Percentiles rank a stretch among this genome's conserved stretches.
Conservation (phyloP, 1,140 invertebrate genomes). For the Melipona quadrifasciata region DNA sequence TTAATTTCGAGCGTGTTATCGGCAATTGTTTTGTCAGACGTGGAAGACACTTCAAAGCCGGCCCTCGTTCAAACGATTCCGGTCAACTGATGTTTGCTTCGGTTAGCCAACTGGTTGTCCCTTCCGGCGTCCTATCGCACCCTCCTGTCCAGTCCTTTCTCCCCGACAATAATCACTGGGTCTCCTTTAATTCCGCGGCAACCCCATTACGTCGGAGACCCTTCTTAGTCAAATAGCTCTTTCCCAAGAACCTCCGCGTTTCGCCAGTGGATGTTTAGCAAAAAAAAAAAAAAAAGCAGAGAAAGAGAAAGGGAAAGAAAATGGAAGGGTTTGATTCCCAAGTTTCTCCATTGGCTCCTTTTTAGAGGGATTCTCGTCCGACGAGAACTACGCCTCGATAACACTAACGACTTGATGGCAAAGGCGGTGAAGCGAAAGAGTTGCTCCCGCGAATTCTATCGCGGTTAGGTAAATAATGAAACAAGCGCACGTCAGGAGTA, state of each 20-base stretch:
- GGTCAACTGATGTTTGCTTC: constrained; percentile 52
- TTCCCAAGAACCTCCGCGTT: constrained; percentile 14
- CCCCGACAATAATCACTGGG: constrained; percentile 68
- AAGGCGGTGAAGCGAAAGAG: background rate
- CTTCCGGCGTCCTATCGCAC: constrained; percentile 38
- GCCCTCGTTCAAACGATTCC: constrained; percentile 49
- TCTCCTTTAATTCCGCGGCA: constrained; percentile 73
- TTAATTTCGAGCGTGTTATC: background rate
- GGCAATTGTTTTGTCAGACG: constrained; percentile 30
- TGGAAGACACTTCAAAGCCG: constrained; percentile 7
- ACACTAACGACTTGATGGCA: background rate
- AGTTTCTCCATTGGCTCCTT: constrained; percentile 28
- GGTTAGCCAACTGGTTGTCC: constrained; percentile 49
- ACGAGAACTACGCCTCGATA: background rate
- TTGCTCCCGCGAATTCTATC: background rate
- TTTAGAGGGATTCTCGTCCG: constrained; percentile 36
- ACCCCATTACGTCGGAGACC: constrained; percentile 72
- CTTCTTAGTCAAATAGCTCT: constrained; percentile 73
- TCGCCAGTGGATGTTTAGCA: background rate
- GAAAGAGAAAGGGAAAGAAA: background rate
- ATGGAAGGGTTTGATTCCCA: constrained; percentile 1
- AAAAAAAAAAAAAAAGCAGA: background rate
- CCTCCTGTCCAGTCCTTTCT: constrained; percentile 38
- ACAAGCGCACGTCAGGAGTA: background rate
- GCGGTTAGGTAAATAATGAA: background rate